A percentile compares a stretch with the other conserved stretches of the same genome.
Conservation (phyloP, 2,888 invertebrate genomes). For the Apotomis turbidana region DNA sequence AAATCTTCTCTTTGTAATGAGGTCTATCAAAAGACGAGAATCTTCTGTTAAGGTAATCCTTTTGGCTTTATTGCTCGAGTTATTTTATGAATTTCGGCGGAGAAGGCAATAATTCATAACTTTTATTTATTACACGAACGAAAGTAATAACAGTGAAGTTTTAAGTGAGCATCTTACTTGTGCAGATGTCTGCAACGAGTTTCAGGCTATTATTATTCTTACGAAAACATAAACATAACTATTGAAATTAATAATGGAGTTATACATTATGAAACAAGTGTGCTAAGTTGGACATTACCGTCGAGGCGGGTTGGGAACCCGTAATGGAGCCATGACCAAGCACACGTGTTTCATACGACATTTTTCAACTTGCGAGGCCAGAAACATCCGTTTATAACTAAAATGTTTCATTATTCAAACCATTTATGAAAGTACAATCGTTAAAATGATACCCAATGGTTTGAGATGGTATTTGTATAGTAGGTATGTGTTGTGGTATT, state of each 20-base stretch:
- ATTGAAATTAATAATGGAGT: not conserved
- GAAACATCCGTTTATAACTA: no score
- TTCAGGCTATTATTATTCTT: not conserved
- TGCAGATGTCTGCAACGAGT: slow-evolving; percentile 5
- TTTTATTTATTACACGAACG: slow-evolving; percentile 18
- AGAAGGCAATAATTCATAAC: slow-evolving; percentile 21
- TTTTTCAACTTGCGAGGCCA: no score
- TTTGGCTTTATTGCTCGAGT: slow-evolving; percentile 26
- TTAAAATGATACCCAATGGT: no score
- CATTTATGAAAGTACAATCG: no score
- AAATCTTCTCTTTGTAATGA: slow-evolving; percentile 30
- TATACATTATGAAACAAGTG: no score
- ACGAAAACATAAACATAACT: not conserved
- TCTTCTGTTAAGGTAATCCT: slow-evolving; percentile 28
- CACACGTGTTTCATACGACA: no score
- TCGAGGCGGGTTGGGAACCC: no score
- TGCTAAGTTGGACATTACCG: no score
- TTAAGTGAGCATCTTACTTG: not conserved
- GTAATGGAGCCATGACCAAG: no score
- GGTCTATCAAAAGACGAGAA: slow-evolving; percentile 31
- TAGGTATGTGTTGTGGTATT: no score
- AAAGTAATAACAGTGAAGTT: slow-evolving; percentile 20
- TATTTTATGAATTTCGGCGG: slow-evolving; percentile 32
- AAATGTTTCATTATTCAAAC: no score
- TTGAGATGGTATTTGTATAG: no score